phyloP scores from a whole-genome alignment of 2,888 invertebrate genomes.

The Clepsis dumicolana region DNA sequence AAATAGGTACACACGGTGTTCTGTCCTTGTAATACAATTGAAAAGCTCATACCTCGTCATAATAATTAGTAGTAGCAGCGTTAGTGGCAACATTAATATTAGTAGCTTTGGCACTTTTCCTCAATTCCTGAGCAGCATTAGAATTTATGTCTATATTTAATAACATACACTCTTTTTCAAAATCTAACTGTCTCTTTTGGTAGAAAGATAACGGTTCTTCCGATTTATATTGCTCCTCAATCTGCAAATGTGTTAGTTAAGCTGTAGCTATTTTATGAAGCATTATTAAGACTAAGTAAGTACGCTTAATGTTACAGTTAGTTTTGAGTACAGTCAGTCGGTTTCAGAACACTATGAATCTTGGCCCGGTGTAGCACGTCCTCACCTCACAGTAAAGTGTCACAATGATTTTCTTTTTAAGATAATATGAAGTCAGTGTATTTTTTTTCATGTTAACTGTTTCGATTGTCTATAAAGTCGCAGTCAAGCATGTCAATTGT shows the following conservation, averaged over 20 bases:
- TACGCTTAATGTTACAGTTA: too few species aligned
- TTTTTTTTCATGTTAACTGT: too few species aligned
- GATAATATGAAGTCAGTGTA: too few species aligned
- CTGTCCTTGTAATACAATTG: not conserved
- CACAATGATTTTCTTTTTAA: too few species aligned
- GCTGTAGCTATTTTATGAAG: constrained; percentile 44
- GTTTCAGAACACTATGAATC: too few species aligned
- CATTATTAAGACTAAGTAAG: too few species aligned
- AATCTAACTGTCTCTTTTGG: constrained; percentile 79
- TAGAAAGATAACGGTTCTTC: constrained; percentile 81
- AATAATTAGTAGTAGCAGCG: constrained; percentile 65
- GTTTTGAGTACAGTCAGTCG: too few species aligned
- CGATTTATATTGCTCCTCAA: constrained; percentile 64
- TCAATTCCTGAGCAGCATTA: constrained; percentile 70
- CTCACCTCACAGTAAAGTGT: too few species aligned
- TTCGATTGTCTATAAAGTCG: too few species aligned
- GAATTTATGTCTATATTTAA: constrained; percentile 75
- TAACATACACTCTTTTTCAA: constrained; percentile 81
- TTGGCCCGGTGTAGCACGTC: too few species aligned
- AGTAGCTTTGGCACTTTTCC: constrained; percentile 62
- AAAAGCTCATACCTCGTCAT: constrained; percentile 48
- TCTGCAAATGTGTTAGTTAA: constrained; percentile 72
- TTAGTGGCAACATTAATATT: constrained; percentile 64
- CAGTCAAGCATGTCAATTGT: not conserved
- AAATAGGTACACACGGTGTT: not conserved